A percentile compares a stretch with the other conserved stretches of the same genome.
Evolutionary conservation across 2,888 invertebrate species (phyloP).

Genomic region (Sepioteuthis lessoniana): DNA sequence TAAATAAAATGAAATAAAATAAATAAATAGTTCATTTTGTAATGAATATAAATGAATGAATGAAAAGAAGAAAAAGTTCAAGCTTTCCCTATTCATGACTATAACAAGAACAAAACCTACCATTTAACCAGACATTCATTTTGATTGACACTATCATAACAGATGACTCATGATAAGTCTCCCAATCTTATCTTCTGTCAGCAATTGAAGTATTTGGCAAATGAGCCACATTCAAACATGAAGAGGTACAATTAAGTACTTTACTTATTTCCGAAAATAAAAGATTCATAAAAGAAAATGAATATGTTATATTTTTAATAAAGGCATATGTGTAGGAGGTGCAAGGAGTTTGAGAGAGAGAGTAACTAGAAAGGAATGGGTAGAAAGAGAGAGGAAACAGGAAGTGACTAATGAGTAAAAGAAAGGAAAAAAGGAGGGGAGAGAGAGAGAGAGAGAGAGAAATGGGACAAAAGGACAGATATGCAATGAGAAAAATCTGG

Average conservation of each 20-base stretch:
- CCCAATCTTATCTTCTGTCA: background rate
- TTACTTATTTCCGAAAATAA: background rate
- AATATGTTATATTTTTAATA: background rate
- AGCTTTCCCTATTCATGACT: background rate
- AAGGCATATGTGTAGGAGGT: background rate
- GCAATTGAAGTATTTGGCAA: conserved; percentile 18
- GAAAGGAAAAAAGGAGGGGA: background rate
- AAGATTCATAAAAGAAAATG: background rate
- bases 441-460: background rate
- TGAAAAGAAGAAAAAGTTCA: background rate
- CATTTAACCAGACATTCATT: background rate
- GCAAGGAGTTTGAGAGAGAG: too few species aligned
- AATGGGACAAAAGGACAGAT: background rate
- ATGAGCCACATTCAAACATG: background rate
- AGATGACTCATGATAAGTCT: background rate
- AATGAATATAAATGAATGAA: background rate
- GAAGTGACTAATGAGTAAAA: too few species aligned
- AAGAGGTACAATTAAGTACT: background rate
- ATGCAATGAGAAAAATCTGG: too few species aligned
- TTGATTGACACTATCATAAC: background rate
- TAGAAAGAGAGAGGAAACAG: too few species aligned
- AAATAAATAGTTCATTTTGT: background rate
- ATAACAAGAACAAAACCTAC: background rate
- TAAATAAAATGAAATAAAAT: too few species aligned
- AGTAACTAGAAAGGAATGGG: too few species aligned